Base-by-base conservation (phyloP, 2,888 invertebrate genomes). In the Parnassius orleans region DNA sequence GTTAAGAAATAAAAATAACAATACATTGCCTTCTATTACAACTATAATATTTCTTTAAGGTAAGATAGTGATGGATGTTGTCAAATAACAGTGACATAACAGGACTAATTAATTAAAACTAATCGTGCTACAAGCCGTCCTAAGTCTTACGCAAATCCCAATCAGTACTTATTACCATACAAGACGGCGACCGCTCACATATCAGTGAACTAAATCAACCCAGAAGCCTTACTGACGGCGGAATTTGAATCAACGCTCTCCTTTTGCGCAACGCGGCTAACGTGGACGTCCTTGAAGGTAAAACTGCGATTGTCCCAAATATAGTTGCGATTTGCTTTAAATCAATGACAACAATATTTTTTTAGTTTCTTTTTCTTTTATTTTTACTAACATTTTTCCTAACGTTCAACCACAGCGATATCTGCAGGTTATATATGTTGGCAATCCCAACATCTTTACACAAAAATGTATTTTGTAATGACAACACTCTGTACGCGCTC, bases 181-280 rank as follows among this genome's bases (percentile, higher is more conserved):
- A 58, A 59, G 58, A 58, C 54, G 54, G 43, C 57, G 24, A 33
- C 59, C 59, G 47, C 15, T 60, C 63, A 24, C 63, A n/a, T 63
- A 59, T 60, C 59, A 47, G 52, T 47, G 59, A 51, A 59, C 63
- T 59, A 60, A 59, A 63, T 63, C 63, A 63, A 51, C n/a, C 58
- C 61, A 46, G 48, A n/a, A 59, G 55, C 56, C 55, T 44, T 56
- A 43, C 46, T 33, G 56, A 52, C 42, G 43, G 15, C 46, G 63
- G 59, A 63, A 56, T 63, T 60, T 43, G 47, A 50, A 53, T 44
- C 54, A 42, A 57, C 59, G 63, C 55, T 63, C 59, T 59, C 63
- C 63, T 63, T 63, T 63, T 55, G 42, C 59, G 59, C 52, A 60
- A 60, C 44, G 3, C 12, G 15, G 14, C 48, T 48, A 9, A 14